Percentiles rank a stretch among this genome's conserved stretches.
Evolutionary conservation across 1,140 invertebrate genomes (phyloP).

Genomic region (Holcopasites calliopsidis): DNA sequence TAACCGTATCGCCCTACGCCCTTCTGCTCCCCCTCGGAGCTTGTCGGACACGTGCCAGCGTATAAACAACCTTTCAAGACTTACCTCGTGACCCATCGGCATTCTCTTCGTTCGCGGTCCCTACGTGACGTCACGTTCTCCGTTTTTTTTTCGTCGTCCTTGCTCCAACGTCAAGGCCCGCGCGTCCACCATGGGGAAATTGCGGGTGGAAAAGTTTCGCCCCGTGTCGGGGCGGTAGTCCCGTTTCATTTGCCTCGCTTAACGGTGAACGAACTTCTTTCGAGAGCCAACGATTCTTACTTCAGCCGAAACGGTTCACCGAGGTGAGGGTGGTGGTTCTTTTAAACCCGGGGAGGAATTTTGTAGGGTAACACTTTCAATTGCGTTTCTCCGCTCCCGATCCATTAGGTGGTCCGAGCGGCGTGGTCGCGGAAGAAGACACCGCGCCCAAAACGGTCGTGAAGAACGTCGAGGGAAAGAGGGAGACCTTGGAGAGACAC

Average conservation of each 20-base stretch:
- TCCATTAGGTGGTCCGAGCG: slow-evolving; percentile 47
- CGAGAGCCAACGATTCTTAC: too few species aligned
- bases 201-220: too few species aligned
- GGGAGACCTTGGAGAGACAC: slow-evolving; percentile 86
- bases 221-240: too few species aligned
- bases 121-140: slow-evolving; percentile 1
- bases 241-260: too few species aligned
- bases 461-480: slow-evolving; percentile 81
- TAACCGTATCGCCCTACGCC: slow-evolving; percentile 34
- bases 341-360: too few species aligned
- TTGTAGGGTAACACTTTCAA: too few species aligned
- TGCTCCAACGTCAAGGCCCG: background rate
- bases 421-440: slow-evolving; percentile 52
- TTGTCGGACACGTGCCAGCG: slow-evolving; percentile 54
- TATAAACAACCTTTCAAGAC: slow-evolving; percentile 61
- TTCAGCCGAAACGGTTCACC: too few species aligned
- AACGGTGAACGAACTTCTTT: too few species aligned
- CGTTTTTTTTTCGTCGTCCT: background rate
- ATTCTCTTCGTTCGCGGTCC: slow-evolving; percentile 12
- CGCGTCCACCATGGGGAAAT: too few species aligned
- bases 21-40: slow-evolving; percentile 32
- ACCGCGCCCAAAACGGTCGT: slow-evolving; percentile 78
- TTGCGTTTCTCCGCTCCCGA: too few species aligned
- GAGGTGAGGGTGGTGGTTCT: too few species aligned
- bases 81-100: slow-evolving; percentile 39